These are phyloP conservation scores for Saccostrea glomerata DNA, from an alignment of 1,140 invertebrate species.

Conservation along the genomic window DNA sequence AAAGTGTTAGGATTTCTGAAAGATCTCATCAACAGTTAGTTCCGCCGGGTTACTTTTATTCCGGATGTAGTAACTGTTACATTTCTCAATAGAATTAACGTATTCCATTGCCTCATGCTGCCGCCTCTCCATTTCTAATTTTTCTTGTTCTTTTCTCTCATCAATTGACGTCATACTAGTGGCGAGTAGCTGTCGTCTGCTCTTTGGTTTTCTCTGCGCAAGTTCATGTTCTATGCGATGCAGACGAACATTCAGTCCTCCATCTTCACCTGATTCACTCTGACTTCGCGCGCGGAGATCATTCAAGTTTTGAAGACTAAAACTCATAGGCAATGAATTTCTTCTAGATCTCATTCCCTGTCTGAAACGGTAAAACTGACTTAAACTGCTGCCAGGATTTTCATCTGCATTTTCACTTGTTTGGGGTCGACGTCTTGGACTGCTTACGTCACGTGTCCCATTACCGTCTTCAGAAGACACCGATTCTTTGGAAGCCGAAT, in stretches of 20 bases:
- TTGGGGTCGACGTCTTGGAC: not conserved
- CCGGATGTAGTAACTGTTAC: not conserved
- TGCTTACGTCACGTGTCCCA: not conserved
- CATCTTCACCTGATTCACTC: not conserved
- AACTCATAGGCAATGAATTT: conserved; percentile 28
- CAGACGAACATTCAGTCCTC: not conserved
- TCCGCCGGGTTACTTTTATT: not conserved
- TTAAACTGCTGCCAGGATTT: not conserved
- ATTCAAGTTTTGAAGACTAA: conserved; percentile 5
- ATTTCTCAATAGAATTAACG: conserved; percentile 8
- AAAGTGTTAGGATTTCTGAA: not conserved
- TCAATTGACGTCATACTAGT: conserved; percentile 26
- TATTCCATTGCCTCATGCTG: not conserved
- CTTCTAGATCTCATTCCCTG: not conserved
- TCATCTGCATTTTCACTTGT: no score
- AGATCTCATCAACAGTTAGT: conserved; percentile 6
- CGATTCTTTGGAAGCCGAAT: conserved; percentile 5
- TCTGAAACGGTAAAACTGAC: not conserved
- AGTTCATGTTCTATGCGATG: conserved; percentile 12
- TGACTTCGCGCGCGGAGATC: not conserved
- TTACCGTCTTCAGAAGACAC: not conserved
- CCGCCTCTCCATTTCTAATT: not conserved
- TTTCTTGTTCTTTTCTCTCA: conserved; percentile 5
- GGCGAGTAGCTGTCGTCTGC: conserved; percentile 1
- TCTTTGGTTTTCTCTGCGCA: not conserved